phyloP scores from a whole-genome alignment of 1,140 invertebrate species.

The Sminthurinus signatus region DNA sequence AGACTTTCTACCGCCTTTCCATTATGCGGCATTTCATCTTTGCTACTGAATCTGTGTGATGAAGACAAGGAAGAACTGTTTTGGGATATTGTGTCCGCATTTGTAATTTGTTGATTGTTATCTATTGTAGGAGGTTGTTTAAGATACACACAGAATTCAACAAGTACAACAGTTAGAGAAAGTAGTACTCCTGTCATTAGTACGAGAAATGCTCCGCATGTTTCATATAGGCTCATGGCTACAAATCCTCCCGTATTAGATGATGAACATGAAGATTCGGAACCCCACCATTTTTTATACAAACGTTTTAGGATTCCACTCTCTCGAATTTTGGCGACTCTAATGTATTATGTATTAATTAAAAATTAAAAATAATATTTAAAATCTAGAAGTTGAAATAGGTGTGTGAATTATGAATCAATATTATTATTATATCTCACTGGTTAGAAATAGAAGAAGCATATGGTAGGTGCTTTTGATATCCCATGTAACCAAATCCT shows the following conservation, averaged over 20 bases:
- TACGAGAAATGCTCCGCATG: slow-evolving; percentile 30
- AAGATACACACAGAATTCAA: slow-evolving; percentile 6
- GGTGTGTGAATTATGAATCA: no score
- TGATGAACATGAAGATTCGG: slow-evolving; percentile 12
- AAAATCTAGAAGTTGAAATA: no score
- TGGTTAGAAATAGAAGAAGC: slow-evolving; percentile 24
- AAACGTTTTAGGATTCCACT: slow-evolving; percentile 27
- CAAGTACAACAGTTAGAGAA: slow-evolving; percentile 8
- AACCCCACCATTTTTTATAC: slow-evolving; percentile 36
- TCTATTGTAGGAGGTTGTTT: neutral
- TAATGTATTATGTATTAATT: neutral
- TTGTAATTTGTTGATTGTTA: no score
- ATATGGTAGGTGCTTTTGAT: slow-evolving; percentile 34
- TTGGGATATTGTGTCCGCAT: no score
- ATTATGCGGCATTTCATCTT: no score
- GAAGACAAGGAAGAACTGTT: no score
- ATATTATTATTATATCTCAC: slow-evolving; percentile 12
- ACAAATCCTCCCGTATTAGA: slow-evolving; percentile 11
- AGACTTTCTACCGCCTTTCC: no score
- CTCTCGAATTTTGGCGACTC: slow-evolving; percentile 28
- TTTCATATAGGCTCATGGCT: slow-evolving; percentile 32
- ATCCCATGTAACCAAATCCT: slow-evolving; percentile 41
- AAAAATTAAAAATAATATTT: no score
- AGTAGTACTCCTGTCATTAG: slow-evolving; percentile 7
- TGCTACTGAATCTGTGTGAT: no score